A percentile compares a stretch with the other conserved stretches of the same genome.
These are phyloP conservation scores for Neelides sp. DNA, from an alignment of 1,140 invertebrate species.

Conservation along the genomic window DNA sequence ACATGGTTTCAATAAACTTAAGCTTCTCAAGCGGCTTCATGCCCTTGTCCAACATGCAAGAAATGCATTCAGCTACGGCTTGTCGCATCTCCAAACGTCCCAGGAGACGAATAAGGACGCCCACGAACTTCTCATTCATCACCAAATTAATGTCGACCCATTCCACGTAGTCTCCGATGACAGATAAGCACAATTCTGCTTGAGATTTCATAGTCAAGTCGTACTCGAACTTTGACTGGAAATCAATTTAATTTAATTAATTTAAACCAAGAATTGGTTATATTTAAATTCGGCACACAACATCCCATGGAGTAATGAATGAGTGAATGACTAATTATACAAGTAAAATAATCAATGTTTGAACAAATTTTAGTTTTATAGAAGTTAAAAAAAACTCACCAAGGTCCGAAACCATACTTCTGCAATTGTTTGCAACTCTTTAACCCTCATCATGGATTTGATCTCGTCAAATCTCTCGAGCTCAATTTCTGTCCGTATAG, in stretches of 20 bases:
- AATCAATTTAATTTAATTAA: constrained; percentile 7
- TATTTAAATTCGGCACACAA: not conserved
- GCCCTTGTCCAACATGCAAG: constrained; percentile 45
- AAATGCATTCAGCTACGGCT: constrained; percentile 44
- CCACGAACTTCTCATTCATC: constrained; percentile 45
- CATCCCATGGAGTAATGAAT: not conserved
- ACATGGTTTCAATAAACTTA: constrained; percentile 44
- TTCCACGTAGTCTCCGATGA: constrained; percentile 45
- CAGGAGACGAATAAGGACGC: constrained; percentile 41
- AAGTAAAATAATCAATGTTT: not conserved
- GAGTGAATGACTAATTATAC: not conserved
- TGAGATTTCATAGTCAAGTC: too few relatives aligned
- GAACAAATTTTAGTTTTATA: not conserved
- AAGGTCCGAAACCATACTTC: constrained; percentile 46
- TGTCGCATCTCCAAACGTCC: constrained; percentile 36
- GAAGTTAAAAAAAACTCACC: constrained; percentile 35
- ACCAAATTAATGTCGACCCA: constrained; percentile 50
- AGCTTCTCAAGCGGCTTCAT: constrained; percentile 46
- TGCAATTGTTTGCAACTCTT: constrained; percentile 40
- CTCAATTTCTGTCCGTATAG: constrained; percentile 41
- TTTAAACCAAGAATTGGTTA: not conserved
- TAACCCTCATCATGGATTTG: constrained; percentile 47
- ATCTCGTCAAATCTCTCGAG: constrained; percentile 41
- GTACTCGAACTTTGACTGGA: too few relatives aligned
- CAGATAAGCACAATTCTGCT: constrained; percentile 44